Evolutionary conservation across 2,113 vertebrate genomes (phyloP).

Genomic region (Tragelaphus buxtoni): DNA sequence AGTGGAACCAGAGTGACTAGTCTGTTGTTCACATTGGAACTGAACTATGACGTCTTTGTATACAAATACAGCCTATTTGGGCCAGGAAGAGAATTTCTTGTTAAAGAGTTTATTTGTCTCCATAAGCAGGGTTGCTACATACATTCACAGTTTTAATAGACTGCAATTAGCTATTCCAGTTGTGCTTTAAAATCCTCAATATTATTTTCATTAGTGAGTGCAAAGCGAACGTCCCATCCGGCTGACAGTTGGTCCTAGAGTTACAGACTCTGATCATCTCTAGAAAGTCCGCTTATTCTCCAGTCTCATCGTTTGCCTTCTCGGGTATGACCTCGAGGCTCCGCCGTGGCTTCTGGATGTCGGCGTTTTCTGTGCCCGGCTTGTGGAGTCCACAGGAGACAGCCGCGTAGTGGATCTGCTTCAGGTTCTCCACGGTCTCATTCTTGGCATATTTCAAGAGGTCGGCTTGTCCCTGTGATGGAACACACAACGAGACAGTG

Average conservation of each 20-base stretch:
- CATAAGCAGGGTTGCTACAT: slow-evolving; percentile 83
- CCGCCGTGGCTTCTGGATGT: slow-evolving; percentile 79
- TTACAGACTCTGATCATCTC: slow-evolving; percentile 70
- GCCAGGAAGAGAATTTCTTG: slow-evolving; percentile 77
- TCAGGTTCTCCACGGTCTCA: slow-evolving; percentile 95
- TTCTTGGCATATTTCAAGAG: slow-evolving; percentile 94
- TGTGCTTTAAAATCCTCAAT: slow-evolving; percentile 90
- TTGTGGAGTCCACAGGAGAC: slow-evolving; percentile 92
- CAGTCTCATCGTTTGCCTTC: slow-evolving; percentile 86
- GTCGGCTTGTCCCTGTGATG: slow-evolving; percentile 93
- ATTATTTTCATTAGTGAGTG: slow-evolving; percentile 79
- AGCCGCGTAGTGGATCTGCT: slow-evolving; percentile 95
- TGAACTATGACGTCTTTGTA: slow-evolving; percentile 67
- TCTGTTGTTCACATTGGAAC: slow-evolving; percentile 66
- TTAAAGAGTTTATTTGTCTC: slow-evolving; percentile 78
- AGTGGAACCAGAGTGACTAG: slow-evolving; percentile 53
- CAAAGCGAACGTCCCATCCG: slow-evolving; percentile 80
- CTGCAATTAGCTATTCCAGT: slow-evolving; percentile 84
- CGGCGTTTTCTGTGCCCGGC: slow-evolving; percentile 80
- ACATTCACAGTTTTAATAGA: slow-evolving; percentile 89
- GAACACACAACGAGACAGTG: slow-evolving; percentile 9
- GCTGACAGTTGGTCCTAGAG: slow-evolving; percentile 79
- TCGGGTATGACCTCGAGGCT: slow-evolving; percentile 92
- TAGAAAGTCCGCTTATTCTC: slow-evolving; percentile 78
- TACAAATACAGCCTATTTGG: slow-evolving; percentile 75